Percentiles rank a stretch among this genome's conserved stretches.
phyloP scores from a whole-genome alignment of 2,113 vertebrate genomes.

The Cebus imitator region DNA sequence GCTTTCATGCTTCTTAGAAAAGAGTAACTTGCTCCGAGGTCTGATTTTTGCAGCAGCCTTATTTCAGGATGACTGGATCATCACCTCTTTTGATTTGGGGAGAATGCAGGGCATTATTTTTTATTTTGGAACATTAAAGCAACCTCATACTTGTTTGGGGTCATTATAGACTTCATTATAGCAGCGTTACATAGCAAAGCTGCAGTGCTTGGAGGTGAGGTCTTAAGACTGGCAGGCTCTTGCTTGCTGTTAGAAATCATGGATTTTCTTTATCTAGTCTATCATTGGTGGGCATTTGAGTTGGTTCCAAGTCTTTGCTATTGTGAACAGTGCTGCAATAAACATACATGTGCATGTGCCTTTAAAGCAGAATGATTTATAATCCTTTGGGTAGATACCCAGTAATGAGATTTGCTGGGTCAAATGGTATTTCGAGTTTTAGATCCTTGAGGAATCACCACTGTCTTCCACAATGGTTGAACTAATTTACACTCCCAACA shows the following conservation, averaged over 20 bases:
- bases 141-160: conserved; percentile 29
- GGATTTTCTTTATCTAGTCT: too few species aligned
- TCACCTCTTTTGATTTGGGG: conserved; percentile 60
- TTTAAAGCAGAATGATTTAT: too few species aligned
- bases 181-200: neutral
- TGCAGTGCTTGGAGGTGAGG: neutral
- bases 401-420: too few species aligned
- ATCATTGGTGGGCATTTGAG: too few species aligned
- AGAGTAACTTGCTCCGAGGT: conserved; percentile 54
- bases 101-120: conserved; percentile 42
- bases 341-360: too few species aligned
- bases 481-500: too few species aligned
- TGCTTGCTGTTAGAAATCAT: neutral
- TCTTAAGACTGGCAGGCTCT: neutral
- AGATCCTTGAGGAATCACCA: too few species aligned
- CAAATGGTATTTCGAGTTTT: too few species aligned
- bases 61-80: conserved; percentile 67
- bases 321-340: too few species aligned
- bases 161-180: neutral
- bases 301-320: too few species aligned
- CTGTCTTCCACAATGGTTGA: too few species aligned
- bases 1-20: conserved; percentile 64
- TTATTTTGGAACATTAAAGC: conserved; percentile 26
- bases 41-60: conserved; percentile 44
- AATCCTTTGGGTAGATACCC: too few species aligned